Evolutionary conservation across 2,113 vertebrate genomes (phyloP).

Genomic region (Phaetusa simplex): DNA sequence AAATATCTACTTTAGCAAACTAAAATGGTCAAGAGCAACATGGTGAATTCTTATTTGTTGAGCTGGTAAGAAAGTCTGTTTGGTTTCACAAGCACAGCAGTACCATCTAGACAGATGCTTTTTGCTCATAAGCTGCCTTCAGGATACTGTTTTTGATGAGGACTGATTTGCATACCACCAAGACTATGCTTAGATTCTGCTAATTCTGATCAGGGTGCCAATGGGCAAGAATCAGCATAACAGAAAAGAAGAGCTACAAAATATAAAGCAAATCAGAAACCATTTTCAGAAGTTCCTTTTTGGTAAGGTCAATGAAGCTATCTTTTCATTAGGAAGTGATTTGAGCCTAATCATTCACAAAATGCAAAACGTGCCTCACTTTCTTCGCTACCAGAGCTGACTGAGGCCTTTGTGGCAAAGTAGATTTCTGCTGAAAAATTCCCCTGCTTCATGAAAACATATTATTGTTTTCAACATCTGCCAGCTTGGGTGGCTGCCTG

Average conservation of each 20-base stretch:
- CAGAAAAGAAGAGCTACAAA: conserved; percentile 4
- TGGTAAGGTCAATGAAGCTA: not conserved
- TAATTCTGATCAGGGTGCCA: conserved; percentile 33
- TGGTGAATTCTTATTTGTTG: not conserved
- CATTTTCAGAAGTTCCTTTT: not conserved
- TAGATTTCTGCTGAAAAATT: not conserved
- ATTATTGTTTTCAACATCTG: not conserved
- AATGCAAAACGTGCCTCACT: not conserved
- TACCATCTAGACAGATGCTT: conserved; percentile 19
- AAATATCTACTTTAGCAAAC: not conserved
- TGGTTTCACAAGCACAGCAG: not conserved
- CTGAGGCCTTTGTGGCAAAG: not conserved
- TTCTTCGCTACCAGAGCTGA: not conserved
- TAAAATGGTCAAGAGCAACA: not conserved
- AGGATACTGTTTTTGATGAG: conserved; percentile 32
- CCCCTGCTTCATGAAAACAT: not conserved
- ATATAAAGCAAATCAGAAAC: not conserved
- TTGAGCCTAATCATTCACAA: not conserved
- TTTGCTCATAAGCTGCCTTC: conserved; percentile 15
- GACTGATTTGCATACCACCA: conserved; percentile 26
- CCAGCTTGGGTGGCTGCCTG: not conserved
- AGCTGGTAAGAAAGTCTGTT: not conserved
- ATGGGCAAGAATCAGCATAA: conserved; percentile 16
- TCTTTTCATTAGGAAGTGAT: not conserved
- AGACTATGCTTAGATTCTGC: not conserved